Conservation (phyloP, 2,113 vertebrate genomes). For the mouse (Mus musculus) region DNA sequence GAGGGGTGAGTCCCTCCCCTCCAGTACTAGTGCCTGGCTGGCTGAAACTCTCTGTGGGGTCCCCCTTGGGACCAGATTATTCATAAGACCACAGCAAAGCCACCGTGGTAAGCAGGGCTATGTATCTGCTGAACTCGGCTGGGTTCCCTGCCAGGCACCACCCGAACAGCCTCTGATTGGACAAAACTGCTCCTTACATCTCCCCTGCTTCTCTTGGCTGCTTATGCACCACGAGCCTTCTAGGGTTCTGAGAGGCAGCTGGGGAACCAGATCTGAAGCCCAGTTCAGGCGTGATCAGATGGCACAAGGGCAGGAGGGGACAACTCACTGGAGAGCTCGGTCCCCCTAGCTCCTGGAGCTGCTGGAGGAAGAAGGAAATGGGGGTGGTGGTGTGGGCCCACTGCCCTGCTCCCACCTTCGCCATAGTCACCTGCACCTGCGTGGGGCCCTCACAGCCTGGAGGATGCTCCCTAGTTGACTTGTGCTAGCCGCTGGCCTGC, state of each 20-base stretch:
- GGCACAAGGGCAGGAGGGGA: not conserved
- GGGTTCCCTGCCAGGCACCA: not conserved
- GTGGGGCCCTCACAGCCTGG: not conserved
- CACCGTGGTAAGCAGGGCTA: rapidly evolving
- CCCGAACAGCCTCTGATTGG: not conserved
- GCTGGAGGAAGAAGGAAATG: no score
- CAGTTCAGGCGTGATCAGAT: not conserved
- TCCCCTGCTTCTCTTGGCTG: no score
- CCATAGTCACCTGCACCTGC: not conserved
- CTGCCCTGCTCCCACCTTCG: rapidly evolving
- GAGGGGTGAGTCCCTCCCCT: not conserved
- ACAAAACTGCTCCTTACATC: no score
- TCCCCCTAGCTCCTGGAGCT: not conserved
- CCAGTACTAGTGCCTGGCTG: rapidly evolving
- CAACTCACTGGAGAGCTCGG: not conserved
- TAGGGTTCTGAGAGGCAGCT: not conserved
- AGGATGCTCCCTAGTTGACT: not conserved
- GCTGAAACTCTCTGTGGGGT: not conserved
- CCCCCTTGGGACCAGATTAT: not conserved
- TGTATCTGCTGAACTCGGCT: not conserved
- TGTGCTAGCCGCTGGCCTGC: not conserved
- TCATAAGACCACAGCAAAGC: not conserved
- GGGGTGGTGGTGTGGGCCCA: not conserved
- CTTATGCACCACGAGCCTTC: not conserved
- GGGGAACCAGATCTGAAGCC: not conserved